These are phyloP conservation scores for Rhingia rostrata DNA, from an alignment of 2,888 invertebrate genomes.

Conservation along the genomic window DNA sequence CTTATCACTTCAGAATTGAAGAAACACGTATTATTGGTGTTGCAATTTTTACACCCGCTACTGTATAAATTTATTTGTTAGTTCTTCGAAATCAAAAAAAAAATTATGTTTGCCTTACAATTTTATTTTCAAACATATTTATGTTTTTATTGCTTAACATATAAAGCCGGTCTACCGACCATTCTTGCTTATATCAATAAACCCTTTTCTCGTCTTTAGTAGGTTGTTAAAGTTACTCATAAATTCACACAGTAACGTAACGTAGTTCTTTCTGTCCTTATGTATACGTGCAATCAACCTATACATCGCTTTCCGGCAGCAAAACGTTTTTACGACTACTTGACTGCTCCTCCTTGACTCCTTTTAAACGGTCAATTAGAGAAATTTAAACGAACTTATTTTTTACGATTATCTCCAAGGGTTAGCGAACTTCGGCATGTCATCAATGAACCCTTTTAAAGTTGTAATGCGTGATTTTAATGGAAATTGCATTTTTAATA, in stretches of 20 bases:
- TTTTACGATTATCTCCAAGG: slow-evolving; percentile 34
- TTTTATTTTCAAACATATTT: no score
- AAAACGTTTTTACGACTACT: slow-evolving; percentile 17
- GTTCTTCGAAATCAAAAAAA: no score
- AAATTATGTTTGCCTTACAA: no score
- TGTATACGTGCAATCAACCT: not conserved
- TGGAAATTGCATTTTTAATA: slow-evolving; percentile 1
- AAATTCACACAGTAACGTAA: slow-evolving; percentile 9
- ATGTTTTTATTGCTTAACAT: no score
- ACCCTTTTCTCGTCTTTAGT: not conserved
- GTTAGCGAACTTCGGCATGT: slow-evolving; percentile 7
- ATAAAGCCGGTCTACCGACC: no score
- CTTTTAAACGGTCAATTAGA: slow-evolving; percentile 32
- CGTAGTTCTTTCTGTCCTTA: no score
- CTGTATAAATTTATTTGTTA: no score
- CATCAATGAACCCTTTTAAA: not conserved
- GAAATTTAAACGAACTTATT: slow-evolving; percentile 14
- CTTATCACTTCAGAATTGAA: no score
- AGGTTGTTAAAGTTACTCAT: not conserved
- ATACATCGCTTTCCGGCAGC: slow-evolving; percentile 19
- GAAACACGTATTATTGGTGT: no score
- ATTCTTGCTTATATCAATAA: not conserved
- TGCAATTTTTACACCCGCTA: no score
- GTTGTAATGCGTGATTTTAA: slow-evolving; percentile 3
- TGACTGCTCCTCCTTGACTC: not conserved